phyloP scores from a whole-genome alignment of 2,797 vertebrate genomes.

The Falco concolor region DNA sequence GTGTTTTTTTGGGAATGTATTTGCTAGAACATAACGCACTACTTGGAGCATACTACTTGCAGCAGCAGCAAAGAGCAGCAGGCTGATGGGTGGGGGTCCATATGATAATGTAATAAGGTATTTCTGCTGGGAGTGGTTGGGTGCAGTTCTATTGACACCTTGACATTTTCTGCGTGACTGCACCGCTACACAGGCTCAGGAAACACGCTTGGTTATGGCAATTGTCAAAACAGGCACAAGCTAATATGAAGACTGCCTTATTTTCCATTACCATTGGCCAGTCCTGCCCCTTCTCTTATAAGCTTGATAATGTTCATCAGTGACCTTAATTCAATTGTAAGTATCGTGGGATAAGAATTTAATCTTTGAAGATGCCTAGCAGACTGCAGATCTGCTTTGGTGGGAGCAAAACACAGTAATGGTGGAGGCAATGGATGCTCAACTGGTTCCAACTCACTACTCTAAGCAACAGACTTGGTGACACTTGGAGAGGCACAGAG shows the following conservation, averaged over 20 bases:
- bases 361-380: background rate
- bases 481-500: background rate
- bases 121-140: background rate
- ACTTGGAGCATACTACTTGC: background rate
- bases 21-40: fast-evolving
- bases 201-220: background rate
- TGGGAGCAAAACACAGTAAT: background rate
- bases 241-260: background rate
- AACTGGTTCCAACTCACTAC: background rate
- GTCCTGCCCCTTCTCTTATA: background rate
- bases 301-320: background rate
- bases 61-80: background rate
- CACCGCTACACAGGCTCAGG: background rate
- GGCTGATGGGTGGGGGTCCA: background rate
- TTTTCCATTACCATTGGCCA: background rate
- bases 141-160: background rate
- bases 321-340: background rate
- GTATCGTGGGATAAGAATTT: background rate
- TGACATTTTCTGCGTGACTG: background rate
- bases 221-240: background rate
- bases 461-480: background rate
- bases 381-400: background rate
- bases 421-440: background rate
- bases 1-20: background rate
- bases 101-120: background rate